Evolutionary conservation across 37 sponge, comb jelly and placozoan species (phyloP).

Genomic region (Tethya wilhelma): DNA sequence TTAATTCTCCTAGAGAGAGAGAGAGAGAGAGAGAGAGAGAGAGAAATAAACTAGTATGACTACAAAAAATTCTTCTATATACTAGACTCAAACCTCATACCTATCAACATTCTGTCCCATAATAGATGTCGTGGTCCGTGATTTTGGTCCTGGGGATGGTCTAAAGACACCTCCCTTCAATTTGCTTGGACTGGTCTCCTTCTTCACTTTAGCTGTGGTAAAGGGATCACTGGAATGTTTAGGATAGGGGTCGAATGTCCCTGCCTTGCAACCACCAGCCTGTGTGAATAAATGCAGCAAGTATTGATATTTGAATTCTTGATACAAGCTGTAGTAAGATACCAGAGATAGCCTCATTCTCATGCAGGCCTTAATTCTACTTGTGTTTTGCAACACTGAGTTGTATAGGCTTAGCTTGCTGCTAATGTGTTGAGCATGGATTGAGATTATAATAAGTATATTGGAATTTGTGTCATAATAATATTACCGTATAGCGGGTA

Average conservation of each 20-base stretch:
- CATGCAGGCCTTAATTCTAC: too few species aligned
- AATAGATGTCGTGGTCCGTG: slow-evolving; percentile 69
- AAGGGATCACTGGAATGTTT: slow-evolving; percentile 89
- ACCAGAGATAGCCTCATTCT: too few species aligned
- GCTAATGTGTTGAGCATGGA: too few species aligned
- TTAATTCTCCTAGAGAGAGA: slow-evolving; percentile 10
- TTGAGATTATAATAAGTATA: too few species aligned
- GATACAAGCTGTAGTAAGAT: not conserved
- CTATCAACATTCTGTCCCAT: slow-evolving; percentile 72
- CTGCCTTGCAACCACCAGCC: slow-evolving; percentile 90
- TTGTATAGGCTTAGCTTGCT: too few species aligned
- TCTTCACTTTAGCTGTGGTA: slow-evolving; percentile 1
- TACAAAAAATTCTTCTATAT: not conserved
- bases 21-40: not conserved
- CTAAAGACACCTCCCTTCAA: slow-evolving; percentile 65
- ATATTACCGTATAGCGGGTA: too few species aligned
- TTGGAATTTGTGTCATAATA: too few species aligned
- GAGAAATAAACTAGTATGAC: not conserved
- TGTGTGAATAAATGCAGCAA: not conserved
- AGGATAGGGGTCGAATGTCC: slow-evolving; percentile 94
- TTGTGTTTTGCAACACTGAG: too few species aligned
- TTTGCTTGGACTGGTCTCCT: slow-evolving; percentile 18
- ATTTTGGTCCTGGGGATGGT: slow-evolving; percentile 83
- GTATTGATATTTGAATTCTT: not conserved
- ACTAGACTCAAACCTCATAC: not conserved